phyloP scores from a whole-genome alignment of 2,113 vertebrate genomes.

The Sclerurus mexicanus region DNA sequence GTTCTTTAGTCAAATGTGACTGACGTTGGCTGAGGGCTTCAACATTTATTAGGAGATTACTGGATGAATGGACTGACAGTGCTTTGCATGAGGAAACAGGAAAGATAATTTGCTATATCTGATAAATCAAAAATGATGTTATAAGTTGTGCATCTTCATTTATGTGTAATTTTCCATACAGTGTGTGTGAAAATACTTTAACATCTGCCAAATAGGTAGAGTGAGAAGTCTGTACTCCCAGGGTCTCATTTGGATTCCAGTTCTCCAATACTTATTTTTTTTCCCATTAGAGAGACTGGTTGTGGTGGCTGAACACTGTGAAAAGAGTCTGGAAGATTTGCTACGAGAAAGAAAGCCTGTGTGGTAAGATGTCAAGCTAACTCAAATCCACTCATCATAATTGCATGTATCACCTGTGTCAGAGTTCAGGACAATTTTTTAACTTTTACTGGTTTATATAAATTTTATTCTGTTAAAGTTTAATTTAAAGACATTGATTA shows the following conservation, averaged over 20 bases:
- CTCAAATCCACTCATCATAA: background rate
- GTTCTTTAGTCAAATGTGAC: background rate
- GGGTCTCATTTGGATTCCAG: background rate
- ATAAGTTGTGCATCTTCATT: background rate
- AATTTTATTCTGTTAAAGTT: background rate
- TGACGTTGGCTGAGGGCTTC: background rate
- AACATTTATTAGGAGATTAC: background rate
- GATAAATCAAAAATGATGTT: background rate
- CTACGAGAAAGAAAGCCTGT: conserved; percentile 81
- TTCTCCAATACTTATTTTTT: background rate
- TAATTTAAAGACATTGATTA: background rate
- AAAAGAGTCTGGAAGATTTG: conserved; percentile 85
- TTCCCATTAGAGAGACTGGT: conserved; percentile 86
- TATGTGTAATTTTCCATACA: background rate
- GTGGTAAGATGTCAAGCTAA: conserved; percentile 75
- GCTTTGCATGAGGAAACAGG: background rate
- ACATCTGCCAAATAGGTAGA: background rate
- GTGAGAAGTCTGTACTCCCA: background rate
- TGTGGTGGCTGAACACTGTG: conserved; percentile 94
- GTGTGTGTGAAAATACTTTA: background rate
- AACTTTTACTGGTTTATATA: background rate
- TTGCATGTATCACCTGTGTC: background rate
- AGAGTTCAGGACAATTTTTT: background rate
- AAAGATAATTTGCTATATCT: background rate
- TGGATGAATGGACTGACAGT: background rate